Percentiles rank a stretch among this genome's conserved stretches.
Conservation (phyloP, 23 tunicate species). For the Clavelina lepadiformis region DNA sequence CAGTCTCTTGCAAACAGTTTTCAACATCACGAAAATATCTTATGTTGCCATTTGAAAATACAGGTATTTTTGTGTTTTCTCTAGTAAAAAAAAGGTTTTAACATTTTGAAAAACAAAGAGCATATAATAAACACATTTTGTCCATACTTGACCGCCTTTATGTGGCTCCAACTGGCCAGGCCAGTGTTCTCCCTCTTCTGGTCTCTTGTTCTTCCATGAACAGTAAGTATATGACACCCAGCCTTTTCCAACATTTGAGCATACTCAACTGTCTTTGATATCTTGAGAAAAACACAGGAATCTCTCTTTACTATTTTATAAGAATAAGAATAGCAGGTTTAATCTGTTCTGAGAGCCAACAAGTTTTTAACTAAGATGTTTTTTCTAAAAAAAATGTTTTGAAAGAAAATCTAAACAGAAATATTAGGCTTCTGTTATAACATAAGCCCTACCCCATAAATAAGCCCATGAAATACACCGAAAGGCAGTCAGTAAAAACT, state of each 20-base stretch:
- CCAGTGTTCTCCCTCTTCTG: slow-evolving; percentile 73
- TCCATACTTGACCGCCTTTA: slow-evolving; percentile 75
- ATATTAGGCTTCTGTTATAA: too few relatives aligned
- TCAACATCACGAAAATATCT: slow-evolving; percentile 55
- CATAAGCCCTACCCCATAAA: too few relatives aligned
- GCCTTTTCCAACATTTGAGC: slow-evolving; percentile 87
- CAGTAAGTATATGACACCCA: slow-evolving; percentile 73
- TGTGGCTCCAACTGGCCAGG: slow-evolving; percentile 77
- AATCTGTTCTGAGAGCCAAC: too few relatives aligned
- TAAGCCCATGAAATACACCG: too few relatives aligned
- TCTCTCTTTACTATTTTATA: too few relatives aligned
- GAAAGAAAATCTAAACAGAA: too few relatives aligned
- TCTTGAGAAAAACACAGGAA: too few relatives aligned
- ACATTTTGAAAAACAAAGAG: not conserved
- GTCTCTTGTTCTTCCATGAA: slow-evolving; percentile 89
- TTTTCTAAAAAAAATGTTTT: too few relatives aligned
- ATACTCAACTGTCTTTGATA: slow-evolving; percentile 61
- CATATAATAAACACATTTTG: not conserved
- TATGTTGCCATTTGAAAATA: slow-evolving; percentile 91
- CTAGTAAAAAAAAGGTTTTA: slow-evolving; percentile 13
- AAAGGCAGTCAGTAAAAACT: too few relatives aligned
- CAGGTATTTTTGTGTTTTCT: slow-evolving; percentile 59
- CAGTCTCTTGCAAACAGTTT: slow-evolving; percentile 64
- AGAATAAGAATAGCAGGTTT: too few relatives aligned
- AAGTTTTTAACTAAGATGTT: too few relatives aligned